phyloP scores from a whole-genome alignment of 1,140 invertebrate genomes.

The Lordiphosa collinella region DNA sequence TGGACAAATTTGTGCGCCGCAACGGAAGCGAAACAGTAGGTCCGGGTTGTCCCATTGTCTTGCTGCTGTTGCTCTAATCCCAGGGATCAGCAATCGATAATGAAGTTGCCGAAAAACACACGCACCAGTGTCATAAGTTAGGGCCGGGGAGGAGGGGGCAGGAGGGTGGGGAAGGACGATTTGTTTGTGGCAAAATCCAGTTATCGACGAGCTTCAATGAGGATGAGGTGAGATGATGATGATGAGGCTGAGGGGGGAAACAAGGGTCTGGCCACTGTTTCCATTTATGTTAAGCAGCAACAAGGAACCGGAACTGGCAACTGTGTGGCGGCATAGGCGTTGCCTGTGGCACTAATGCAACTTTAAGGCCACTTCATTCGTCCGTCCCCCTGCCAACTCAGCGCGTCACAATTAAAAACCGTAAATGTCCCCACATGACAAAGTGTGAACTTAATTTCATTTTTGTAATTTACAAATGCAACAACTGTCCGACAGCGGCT shows the following conservation, averaged over 20 bases:
- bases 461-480: constrained; percentile 76
- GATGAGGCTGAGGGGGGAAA: constrained; percentile 6
- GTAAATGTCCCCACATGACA: constrained; percentile 77
- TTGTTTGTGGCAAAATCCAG: constrained; percentile 73
- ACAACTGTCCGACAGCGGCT: constrained; percentile 13
- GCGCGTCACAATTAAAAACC: constrained; percentile 72
- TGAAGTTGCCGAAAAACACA: constrained; percentile 76
- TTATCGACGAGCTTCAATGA: constrained; percentile 58
- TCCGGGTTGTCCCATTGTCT: constrained; percentile 34
- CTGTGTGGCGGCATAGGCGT: too few species aligned
- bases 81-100: constrained; percentile 73
- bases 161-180: constrained; percentile 46
- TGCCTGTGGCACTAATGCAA: too few species aligned
- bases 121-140: constrained; percentile 70
- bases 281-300: constrained; percentile 66
- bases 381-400: constrained; percentile 6
- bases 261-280: constrained; percentile 50
- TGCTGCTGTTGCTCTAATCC: constrained; percentile 63
- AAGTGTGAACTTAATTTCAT: constrained; percentile 78
- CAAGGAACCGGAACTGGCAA: neutral
- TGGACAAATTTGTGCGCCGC: constrained; percentile 73
- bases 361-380: constrained; percentile 19
- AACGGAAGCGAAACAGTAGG: constrained; percentile 42
- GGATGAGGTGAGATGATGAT: constrained; percentile 6
- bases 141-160: neutral